Evolutionary conservation across 2,797 vertebrate genomes (phyloP).

Genomic region (Epinephelus malabaricus): DNA sequence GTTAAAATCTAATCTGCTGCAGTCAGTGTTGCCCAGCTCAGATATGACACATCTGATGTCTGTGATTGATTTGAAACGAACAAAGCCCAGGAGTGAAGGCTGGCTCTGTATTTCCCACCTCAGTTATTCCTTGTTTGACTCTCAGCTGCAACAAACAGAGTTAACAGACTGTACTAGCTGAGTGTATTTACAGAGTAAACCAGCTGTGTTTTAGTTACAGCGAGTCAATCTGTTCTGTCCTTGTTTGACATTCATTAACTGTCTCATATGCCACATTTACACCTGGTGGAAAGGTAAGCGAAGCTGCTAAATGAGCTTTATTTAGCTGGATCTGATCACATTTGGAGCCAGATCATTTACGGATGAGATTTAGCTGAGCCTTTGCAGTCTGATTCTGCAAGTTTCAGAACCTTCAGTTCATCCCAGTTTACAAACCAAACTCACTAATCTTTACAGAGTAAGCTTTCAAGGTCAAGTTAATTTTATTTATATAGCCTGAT

Average conservation of each 20-base stretch:
- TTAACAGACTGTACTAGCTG: background rate
- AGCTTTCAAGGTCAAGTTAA: background rate
- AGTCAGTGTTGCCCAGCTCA: background rate
- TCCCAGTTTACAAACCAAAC: background rate
- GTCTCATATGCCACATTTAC: background rate
- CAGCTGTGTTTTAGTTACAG: background rate
- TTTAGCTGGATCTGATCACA: too few relatives aligned
- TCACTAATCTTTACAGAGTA: background rate
- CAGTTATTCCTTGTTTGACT: background rate
- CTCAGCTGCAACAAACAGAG: background rate
- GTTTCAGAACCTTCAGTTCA: background rate
- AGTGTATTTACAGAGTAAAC: background rate
- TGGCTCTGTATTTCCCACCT: background rate
- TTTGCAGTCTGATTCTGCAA: background rate
- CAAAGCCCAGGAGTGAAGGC: too few relatives aligned
- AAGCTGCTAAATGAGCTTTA: background rate
- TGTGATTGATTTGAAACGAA: constrained; percentile 1
- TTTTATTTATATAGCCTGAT: background rate
- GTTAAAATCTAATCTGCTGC: constrained; percentile 6
- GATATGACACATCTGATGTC: background rate
- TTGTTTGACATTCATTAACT: background rate
- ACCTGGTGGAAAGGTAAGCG: background rate
- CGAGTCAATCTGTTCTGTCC: background rate
- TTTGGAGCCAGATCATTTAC: too few relatives aligned
- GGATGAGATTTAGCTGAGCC: too few relatives aligned